Evolutionary conservation across 2,888 invertebrate genomes (phyloP).

Genomic region (Stenurella melanura): DNA sequence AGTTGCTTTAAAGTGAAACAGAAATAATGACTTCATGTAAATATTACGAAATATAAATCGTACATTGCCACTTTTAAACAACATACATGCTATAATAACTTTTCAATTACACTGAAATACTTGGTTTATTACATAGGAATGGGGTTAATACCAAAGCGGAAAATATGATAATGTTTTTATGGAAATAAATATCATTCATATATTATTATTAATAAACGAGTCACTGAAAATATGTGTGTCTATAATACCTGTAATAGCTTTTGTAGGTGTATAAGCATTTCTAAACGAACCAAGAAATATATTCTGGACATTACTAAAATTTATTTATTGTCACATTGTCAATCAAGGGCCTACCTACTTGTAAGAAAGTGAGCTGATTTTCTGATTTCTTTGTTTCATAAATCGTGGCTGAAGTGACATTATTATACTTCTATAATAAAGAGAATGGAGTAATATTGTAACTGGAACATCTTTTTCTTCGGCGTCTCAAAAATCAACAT

Average conservation of each 20-base stretch:
- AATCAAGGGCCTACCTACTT: slow-evolving; percentile 30
- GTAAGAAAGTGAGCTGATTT: slow-evolving; percentile 20
- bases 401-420: not conserved
- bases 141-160: slow-evolving; percentile 30
- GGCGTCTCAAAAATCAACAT: no score
- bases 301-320: slow-evolving; percentile 30
- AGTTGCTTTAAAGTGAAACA: not conserved
- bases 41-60: slow-evolving; percentile 22
- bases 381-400: slow-evolving; percentile 19
- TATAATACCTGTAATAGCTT: slow-evolving; percentile 11
- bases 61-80: not conserved
- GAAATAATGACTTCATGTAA: not conserved
- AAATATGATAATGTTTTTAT: slow-evolving; percentile 12
- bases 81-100: slow-evolving; percentile 9
- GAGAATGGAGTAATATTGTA: not conserved
- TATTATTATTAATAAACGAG: slow-evolving; percentile 30
- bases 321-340: slow-evolving; percentile 31
- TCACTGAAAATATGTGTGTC: slow-evolving; percentile 22
- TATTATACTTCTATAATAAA: not conserved
- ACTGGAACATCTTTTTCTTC: no score
- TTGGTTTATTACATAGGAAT: slow-evolving; percentile 26
- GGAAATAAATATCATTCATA: slow-evolving; percentile 24
- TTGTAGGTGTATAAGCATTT: slow-evolving; percentile 34
- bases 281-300: slow-evolving; percentile 26
- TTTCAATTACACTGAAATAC: slow-evolving; percentile 21